Percentiles rank a stretch among this genome's conserved stretches.
Conservation (phyloP, 2,888 invertebrate genomes). For the Coelopa pilipes region DNA sequence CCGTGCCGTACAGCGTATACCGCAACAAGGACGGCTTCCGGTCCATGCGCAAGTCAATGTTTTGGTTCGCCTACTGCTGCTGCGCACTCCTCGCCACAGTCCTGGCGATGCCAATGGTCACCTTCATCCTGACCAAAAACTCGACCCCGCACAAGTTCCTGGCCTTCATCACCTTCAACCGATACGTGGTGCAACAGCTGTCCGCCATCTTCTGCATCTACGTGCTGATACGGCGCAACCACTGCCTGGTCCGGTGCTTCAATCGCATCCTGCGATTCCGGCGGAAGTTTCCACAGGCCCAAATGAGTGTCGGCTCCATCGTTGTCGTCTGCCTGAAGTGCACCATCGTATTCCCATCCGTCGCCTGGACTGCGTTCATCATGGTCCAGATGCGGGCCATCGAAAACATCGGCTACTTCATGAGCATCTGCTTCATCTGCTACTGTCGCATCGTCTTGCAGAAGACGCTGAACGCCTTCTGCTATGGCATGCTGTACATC, state of each 20-base stretch:
- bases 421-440: constrained; percentile 47
- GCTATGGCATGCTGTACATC: constrained; percentile 48
- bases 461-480: constrained; percentile 51
- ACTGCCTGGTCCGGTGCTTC: constrained; percentile 42
- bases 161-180: constrained; percentile 52
- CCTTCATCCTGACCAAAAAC: constrained; percentile 43
- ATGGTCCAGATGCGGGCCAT: constrained; percentile 40
- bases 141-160: constrained; percentile 52
- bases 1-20: constrained; percentile 32
- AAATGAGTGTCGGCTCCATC: not conserved
- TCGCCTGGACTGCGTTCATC: constrained; percentile 43
- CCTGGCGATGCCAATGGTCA: constrained; percentile 46
- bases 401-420: constrained; percentile 36
- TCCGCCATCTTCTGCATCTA: constrained; percentile 49
- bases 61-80: constrained; percentile 48
- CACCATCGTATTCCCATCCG: constrained; percentile 40
- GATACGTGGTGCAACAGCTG: constrained; percentile 48
- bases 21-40: not conserved
- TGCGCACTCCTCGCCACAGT: constrained; percentile 41
- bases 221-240: constrained; percentile 47
- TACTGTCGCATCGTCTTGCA: constrained; percentile 52
- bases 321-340: constrained; percentile 32
- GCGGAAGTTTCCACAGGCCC: constrained; percentile 44
- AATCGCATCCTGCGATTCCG: constrained; percentile 49
- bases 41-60: not conserved